These are phyloP conservation scores for Tetraneura akinire DNA, from an alignment of 1,140 invertebrate genomes.

Conservation along the genomic window DNA sequence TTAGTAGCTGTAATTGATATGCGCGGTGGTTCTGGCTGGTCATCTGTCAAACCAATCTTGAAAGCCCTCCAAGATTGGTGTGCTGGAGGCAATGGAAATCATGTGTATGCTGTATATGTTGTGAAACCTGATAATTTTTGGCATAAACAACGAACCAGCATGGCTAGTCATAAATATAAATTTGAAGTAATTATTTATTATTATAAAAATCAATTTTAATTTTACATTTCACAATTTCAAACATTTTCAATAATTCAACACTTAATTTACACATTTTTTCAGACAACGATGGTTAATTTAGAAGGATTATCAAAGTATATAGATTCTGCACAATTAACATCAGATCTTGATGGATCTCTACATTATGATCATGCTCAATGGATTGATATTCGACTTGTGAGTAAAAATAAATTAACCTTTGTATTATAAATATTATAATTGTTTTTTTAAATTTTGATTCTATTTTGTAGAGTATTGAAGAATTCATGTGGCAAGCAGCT, in stretches of 20 bases:
- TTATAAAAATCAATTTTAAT: neutral
- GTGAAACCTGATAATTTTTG: slow-evolving; percentile 99
- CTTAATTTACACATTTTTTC: too few relatives aligned
- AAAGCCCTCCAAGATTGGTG: slow-evolving; percentile 86
- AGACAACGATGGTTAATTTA: slow-evolving; percentile 94
- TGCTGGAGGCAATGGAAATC: slow-evolving; percentile 56
- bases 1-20: slow-evolving; percentile 97
- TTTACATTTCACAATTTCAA: too few relatives aligned
- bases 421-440: neutral
- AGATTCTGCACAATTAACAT: slow-evolving; percentile 86
- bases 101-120: slow-evolving; percentile 88
- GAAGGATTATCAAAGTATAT: slow-evolving; percentile 90
- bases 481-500: slow-evolving; percentile 91
- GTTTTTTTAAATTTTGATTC: slow-evolving; percentile 23
- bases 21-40: slow-evolving; percentile 86
- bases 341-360: slow-evolving; percentile 90
- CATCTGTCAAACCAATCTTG: slow-evolving; percentile 92
- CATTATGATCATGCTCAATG: slow-evolving; percentile 95
- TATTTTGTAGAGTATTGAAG: slow-evolving; percentile 75
- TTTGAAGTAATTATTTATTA: slow-evolving; percentile 77
- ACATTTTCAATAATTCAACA: too few relatives aligned
- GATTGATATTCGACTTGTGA: slow-evolving; percentile 86
- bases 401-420: slow-evolving; percentile 52
- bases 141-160: slow-evolving; percentile 96
- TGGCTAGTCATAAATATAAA: slow-evolving; percentile 97